A percentile compares a stretch with the other conserved stretches of the same genome.
Conservation (phyloP, 1,140 invertebrate genomes). For the Euschistus heros region DNA sequence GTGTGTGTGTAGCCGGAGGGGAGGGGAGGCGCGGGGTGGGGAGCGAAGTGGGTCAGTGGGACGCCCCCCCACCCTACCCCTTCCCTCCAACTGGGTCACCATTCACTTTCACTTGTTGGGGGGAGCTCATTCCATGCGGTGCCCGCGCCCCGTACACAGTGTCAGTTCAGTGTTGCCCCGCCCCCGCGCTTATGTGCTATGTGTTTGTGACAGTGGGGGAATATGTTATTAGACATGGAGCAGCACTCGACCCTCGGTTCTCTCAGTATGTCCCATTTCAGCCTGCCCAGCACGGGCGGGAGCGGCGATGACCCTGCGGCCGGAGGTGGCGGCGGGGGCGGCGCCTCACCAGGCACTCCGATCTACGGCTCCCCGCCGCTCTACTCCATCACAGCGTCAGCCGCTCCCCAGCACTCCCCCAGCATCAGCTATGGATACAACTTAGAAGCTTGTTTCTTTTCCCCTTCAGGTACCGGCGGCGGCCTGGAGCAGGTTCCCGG, state of each 20-base stretch:
- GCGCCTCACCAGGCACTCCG: slow-evolving; percentile 34
- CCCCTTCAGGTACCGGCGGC: slow-evolving; percentile 45
- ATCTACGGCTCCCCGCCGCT: slow-evolving; percentile 46
- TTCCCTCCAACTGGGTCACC: slow-evolving; percentile 4
- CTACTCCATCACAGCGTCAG: slow-evolving; percentile 27
- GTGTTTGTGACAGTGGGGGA: slow-evolving; percentile 21
- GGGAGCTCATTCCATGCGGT: slow-evolving; percentile 24
- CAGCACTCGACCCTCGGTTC: slow-evolving; percentile 71
- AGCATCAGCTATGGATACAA: slow-evolving; percentile 37
- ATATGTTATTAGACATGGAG: slow-evolving; percentile 70
- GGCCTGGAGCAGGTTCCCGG: slow-evolving; percentile 32
- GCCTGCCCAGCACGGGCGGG: slow-evolving; percentile 47
- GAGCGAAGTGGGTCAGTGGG: slow-evolving; percentile 28
- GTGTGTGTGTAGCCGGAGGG: slow-evolving; percentile 5
- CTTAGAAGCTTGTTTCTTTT: slow-evolving; percentile 57
- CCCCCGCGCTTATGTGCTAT: slow-evolving; percentile 19
- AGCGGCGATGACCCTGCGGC: slow-evolving; percentile 24
- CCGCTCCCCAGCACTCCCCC: slow-evolving; percentile 19
- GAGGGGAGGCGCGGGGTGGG: slow-evolving; percentile 3
- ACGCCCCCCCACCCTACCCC: slow-evolving; percentile 5
- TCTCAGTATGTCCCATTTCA: slow-evolving; percentile 69
- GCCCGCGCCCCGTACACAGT: slow-evolving; percentile 23
- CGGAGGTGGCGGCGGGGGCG: slow-evolving; percentile 31
- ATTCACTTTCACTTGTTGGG: slow-evolving; percentile 25
- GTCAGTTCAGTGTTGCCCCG: slow-evolving; percentile 13